phyloP scores from a whole-genome alignment of 2,888 invertebrate species.

The Erebia palarica region DNA sequence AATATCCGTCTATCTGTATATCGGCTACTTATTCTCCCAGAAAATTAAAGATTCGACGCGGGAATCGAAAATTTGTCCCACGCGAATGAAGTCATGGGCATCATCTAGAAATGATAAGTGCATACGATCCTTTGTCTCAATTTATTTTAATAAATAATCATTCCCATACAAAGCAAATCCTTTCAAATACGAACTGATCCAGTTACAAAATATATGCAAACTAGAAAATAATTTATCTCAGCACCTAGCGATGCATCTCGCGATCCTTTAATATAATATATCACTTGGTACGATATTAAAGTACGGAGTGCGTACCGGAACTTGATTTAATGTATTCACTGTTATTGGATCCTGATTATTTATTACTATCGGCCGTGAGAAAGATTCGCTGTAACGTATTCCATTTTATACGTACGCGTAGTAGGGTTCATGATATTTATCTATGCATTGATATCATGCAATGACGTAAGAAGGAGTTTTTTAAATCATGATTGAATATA shows the following conservation, averaged over 20 bases:
- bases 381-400: conserved; percentile 39
- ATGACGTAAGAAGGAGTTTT: not conserved
- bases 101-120: too few species aligned
- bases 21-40: too few species aligned
- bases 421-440: not conserved
- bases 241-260: conserved; percentile 26
- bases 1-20: too few species aligned
- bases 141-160: not conserved
- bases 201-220: conserved; percentile 23
- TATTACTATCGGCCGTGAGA: conserved; percentile 72
- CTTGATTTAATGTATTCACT: conserved; percentile 74
- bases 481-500: not conserved
- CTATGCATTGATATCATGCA: conserved; percentile 5
- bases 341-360: conserved; percentile 76
- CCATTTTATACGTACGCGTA: not conserved
- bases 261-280: conserved; percentile 38
- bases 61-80: too few species aligned
- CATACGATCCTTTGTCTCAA: too few species aligned
- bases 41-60: too few species aligned
- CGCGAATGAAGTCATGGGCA: too few species aligned
- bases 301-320: conserved; percentile 50
- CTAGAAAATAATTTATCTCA: conserved; percentile 37
- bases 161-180: not conserved
- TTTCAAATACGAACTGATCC: conserved; percentile 8
- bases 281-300: conserved; percentile 41